phyloP scores from a whole-genome alignment of 2,113 vertebrate species.

The Sisor rabdophorus region DNA sequence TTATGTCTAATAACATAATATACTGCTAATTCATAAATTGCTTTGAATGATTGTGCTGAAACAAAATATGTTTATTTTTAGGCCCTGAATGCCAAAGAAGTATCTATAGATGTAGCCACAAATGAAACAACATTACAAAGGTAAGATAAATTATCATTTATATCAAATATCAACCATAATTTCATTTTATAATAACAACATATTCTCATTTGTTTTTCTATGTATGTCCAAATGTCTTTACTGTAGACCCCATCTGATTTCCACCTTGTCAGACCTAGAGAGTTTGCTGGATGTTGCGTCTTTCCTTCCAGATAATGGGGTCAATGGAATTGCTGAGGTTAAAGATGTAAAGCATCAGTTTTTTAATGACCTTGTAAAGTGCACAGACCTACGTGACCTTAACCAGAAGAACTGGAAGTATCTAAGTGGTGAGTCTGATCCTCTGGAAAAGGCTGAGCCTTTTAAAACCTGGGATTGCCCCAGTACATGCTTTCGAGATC shows the following conservation, averaged over 20 bases:
- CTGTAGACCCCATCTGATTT: constrained; percentile 81
- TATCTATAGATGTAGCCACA: constrained; percentile 69
- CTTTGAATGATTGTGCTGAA: neutral
- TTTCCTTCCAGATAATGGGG: constrained; percentile 68
- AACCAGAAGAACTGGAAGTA: constrained; percentile 75
- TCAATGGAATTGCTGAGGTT: constrained; percentile 57
- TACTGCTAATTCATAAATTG: neutral
- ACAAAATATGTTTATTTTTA: constrained; percentile 47
- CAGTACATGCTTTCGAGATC: constrained; percentile 60
- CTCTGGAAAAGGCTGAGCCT: constrained; percentile 58
- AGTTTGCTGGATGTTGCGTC: constrained; percentile 77
- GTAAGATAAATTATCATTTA: constrained; percentile 61
- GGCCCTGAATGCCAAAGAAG: constrained; percentile 79
- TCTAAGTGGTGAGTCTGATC: constrained; percentile 70
- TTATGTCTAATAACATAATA: too few relatives aligned
- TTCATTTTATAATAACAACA: neutral
- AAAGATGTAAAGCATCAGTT: constrained; percentile 63
- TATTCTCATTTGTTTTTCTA: constrained; percentile 23
- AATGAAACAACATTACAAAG: constrained; percentile 79
- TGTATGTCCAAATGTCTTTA: constrained; percentile 22
- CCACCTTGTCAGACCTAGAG: constrained; percentile 82
- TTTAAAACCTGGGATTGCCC: constrained; percentile 82
- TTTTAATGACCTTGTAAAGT: constrained; percentile 53
- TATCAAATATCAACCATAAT: neutral
- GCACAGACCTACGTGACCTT: constrained; percentile 60